These are phyloP conservation scores for Sitobion miscanthi DNA, from an alignment of 1,140 invertebrate species.

Conservation along the genomic window DNA sequence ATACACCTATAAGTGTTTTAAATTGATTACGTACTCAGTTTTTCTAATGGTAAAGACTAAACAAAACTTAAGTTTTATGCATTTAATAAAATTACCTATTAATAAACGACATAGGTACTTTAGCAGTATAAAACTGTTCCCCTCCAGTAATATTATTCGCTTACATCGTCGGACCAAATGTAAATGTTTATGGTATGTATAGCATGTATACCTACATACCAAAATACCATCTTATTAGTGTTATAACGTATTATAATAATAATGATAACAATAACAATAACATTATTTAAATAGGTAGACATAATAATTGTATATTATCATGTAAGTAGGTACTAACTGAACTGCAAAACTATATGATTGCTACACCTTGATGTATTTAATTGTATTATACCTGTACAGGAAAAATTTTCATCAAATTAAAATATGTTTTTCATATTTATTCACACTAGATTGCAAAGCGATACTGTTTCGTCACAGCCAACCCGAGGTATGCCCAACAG, in stretches of 20 bases:
- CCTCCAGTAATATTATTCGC: background rate
- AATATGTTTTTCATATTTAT: background rate
- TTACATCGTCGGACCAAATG: background rate
- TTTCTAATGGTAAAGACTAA: background rate
- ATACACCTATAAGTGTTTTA: background rate
- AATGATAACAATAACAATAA: background rate
- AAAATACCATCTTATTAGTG: background rate
- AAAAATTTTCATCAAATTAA: background rate
- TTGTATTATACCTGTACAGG: background rate
- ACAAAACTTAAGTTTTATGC: background rate
- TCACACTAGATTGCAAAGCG: background rate
- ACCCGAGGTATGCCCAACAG: no score
- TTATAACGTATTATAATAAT: background rate
- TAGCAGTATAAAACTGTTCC: background rate
- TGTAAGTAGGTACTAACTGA: background rate
- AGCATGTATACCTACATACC: background rate
- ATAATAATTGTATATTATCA: background rate
- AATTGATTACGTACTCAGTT: background rate
- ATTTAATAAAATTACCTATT: background rate
- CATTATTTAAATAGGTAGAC: background rate
- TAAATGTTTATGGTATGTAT: background rate
- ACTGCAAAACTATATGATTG: background rate
- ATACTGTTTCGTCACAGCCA: background rate
- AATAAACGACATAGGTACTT: background rate
- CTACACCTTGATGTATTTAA: background rate